phyloP scores from a whole-genome alignment of 2,113 vertebrate genomes.

The Oncorhynchus keta region DNA sequence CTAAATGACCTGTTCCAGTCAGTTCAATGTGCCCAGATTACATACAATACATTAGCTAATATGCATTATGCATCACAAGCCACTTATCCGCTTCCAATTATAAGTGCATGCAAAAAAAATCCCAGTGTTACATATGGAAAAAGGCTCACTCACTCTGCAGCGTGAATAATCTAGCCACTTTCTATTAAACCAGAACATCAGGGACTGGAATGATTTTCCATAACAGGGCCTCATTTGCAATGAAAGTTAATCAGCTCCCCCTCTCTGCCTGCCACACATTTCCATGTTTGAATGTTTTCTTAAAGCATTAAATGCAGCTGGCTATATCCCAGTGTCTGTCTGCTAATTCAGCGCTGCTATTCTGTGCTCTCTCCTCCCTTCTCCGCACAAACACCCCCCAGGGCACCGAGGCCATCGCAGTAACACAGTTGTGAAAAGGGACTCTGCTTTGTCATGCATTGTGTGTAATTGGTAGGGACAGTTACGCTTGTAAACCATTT shows the following conservation, averaged over 20 bases:
- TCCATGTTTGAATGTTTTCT: conserved; percentile 32
- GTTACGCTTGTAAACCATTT: conserved; percentile 27
- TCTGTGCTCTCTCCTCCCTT: background rate
- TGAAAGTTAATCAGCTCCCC: conserved; percentile 37
- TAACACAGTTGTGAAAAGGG: conserved; percentile 10
- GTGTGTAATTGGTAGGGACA: conserved; percentile 34
- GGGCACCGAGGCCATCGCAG: background rate
- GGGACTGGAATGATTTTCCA: conserved; percentile 50
- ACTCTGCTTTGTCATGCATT: conserved; percentile 17
- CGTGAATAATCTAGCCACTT: conserved; percentile 56
- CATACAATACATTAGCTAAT: conserved; percentile 65
- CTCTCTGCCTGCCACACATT: conserved; percentile 36
- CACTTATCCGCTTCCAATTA: conserved; percentile 69
- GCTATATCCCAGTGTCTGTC: background rate
- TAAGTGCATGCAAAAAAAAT: conserved; percentile 61
- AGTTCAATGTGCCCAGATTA: conserved; percentile 53
- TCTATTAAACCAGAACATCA: conserved; percentile 44
- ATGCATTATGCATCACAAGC: conserved; percentile 66
- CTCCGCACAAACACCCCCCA: conserved; percentile 10
- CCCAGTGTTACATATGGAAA: conserved; percentile 42
- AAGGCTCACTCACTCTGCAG: conserved; percentile 38
- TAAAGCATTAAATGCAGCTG: conserved; percentile 19
- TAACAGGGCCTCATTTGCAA: conserved; percentile 39
- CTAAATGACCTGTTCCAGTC: conserved; percentile 14
- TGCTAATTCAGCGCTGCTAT: conserved; percentile 9